phyloP scores from a whole-genome alignment of 2,113 vertebrate genomes.

The Dicaeum eximium region DNA sequence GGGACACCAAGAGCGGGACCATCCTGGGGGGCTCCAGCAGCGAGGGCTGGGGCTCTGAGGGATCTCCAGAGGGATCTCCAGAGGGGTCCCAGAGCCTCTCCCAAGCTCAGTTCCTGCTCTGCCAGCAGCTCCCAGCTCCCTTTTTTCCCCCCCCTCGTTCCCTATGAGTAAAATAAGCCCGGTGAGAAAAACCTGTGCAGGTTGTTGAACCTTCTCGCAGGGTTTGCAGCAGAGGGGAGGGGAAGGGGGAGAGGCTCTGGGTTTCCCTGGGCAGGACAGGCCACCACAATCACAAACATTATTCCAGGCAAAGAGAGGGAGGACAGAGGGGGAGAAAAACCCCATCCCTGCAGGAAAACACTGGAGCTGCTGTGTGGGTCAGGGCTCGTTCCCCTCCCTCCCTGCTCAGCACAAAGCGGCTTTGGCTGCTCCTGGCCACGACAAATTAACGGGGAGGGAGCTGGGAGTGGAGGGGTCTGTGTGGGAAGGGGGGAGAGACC shows the following conservation, averaged over 20 bases:
- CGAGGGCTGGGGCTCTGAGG: fast-evolving
- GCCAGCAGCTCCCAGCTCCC: neutral
- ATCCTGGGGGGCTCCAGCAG: neutral
- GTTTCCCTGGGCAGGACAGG: conserved; percentile 20
- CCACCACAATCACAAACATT: conserved; percentile 48
- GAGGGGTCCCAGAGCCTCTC: neutral
- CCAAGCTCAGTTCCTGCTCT: neutral
- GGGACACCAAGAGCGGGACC: fast-evolving
- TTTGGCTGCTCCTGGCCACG: conserved; percentile 27
- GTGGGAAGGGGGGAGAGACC: neutral
- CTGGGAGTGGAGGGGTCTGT: conserved; percentile 53
- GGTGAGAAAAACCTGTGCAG: neutral
- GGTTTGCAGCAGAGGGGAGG: conserved; percentile 48
- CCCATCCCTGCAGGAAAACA: conserved; percentile 55
- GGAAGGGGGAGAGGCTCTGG: conserved; percentile 2
- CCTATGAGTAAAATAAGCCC: conserved; percentile 3
- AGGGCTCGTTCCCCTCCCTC: neutral
- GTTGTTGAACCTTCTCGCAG: conserved; percentile 43
- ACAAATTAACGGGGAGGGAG: conserved; percentile 49
- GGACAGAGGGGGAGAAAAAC: neutral
- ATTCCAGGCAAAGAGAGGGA: conserved; percentile 34
- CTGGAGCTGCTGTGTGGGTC: conserved; percentile 40
- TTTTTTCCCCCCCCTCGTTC: neutral
- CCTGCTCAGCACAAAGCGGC: conserved; percentile 54
- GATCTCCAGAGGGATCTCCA: neutral